phyloP scores from a whole-genome alignment of 2,113 vertebrate genomes.

The Perca fluviatilis region DNA sequence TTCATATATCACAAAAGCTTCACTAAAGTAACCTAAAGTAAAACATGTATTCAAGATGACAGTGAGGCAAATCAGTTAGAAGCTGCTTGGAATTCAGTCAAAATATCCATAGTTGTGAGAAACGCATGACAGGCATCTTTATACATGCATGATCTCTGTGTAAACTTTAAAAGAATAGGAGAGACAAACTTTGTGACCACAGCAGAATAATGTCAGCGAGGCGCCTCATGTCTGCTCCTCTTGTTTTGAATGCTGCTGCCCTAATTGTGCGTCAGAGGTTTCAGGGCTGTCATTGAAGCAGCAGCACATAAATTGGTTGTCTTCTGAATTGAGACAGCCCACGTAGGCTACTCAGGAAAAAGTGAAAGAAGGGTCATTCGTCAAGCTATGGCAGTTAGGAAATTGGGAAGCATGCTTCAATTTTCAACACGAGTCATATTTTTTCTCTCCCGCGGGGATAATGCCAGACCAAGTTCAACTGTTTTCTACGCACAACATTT shows the following conservation, averaged over 20 bases:
- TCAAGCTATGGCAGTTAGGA: conserved; percentile 63
- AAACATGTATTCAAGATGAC: background rate
- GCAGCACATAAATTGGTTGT: conserved; percentile 57
- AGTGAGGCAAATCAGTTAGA: background rate
- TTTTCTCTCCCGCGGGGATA: conserved; percentile 20
- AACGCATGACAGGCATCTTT: background rate
- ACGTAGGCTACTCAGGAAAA: conserved; percentile 52
- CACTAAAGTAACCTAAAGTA: background rate
- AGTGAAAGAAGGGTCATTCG: conserved; percentile 57
- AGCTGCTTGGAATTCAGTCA: background rate
- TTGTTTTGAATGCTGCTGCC: conserved; percentile 25
- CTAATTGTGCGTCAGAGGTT: conserved; percentile 38
- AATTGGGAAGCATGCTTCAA: conserved; percentile 60
- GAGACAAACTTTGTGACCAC: conserved; percentile 3
- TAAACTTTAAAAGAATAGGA: background rate
- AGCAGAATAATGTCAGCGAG: background rate
- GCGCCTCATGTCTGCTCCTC: background rate
- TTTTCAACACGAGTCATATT: conserved; percentile 53
- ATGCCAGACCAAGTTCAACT: conserved; percentile 40
- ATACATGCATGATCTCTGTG: background rate
- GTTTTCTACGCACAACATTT: conserved; percentile 27
- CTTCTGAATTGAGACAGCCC: conserved; percentile 52
- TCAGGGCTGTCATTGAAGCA: conserved; percentile 34
- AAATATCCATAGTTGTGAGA: background rate
- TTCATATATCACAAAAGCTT: background rate